Evolutionary conservation across 1,140 invertebrate genomes (phyloP), one percentile per base, ranked within the genome.

Genomic region (Bombus superbus): DNA sequence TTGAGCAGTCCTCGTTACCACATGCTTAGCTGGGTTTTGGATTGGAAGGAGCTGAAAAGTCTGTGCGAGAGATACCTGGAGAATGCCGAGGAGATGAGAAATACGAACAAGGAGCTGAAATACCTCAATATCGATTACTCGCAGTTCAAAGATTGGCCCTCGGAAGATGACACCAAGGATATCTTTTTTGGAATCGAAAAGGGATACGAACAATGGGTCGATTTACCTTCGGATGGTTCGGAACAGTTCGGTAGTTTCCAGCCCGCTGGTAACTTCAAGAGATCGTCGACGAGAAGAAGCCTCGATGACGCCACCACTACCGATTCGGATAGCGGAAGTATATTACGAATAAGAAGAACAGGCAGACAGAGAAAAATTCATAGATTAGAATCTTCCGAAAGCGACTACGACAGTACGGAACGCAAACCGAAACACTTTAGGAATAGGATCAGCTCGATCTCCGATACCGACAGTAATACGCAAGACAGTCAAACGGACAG

Each of bases 41-140:
- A 96, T 47, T 97, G 96, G 96, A 92, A 94, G 53, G 96, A 96
- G 82, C 92, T 97, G 53, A 96, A 96, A 72, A 92, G 92, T 40
- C 88, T 96, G 15, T 97, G 97, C 93, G 95, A 96, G 73, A 95
- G 95, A 64, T 97, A 97, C 90, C 88, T 97, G 28, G 94, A 96
- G 28, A 96, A 96, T 85, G 95, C 95, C 0, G 96, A 96, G 78
- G 95, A 96, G 44, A 96, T 96, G 89, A 95, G 96, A 38, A 96
- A 96, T 86, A 95, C 95, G 28, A 96, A 96, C 74, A 96, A 96
- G 62, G 96, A 96, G 85, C 91, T 97, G 9, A 97, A 97, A 90
- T 97, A 96, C 91, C 91, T 97, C 0, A 96, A 97, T 82, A 96
- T 97, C 76, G 96, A 97, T 92, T 97, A 97, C 87, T 96, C 96